Conservation (phyloP, 2,888 invertebrate species). For the Phlogophora meticulosa region DNA sequence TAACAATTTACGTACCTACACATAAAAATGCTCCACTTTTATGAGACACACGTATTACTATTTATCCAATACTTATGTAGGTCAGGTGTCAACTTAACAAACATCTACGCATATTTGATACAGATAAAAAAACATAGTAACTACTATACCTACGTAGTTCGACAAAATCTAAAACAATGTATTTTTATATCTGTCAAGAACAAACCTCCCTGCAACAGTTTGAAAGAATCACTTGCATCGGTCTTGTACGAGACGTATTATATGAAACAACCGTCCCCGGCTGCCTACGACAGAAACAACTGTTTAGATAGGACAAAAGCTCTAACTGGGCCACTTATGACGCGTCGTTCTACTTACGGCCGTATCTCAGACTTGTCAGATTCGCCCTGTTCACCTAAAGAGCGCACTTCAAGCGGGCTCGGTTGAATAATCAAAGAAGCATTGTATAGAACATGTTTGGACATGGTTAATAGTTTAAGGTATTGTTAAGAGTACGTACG, state of each 20-base stretch:
- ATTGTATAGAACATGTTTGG: conserved; percentile 15
- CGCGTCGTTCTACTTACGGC: conserved; percentile 71
- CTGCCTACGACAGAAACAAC: conserved; percentile 74
- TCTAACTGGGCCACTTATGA: conserved; percentile 81
- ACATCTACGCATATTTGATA: no score
- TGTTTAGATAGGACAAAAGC: conserved; percentile 84
- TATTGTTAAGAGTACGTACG: no score
- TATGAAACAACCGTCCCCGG: conserved; percentile 59
- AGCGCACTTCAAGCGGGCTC: conserved; percentile 44
- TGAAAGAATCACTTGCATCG: conserved; percentile 50
- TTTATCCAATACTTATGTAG: no score
- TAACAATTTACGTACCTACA: no score
- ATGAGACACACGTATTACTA: no score
- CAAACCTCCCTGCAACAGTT: conserved; percentile 19
- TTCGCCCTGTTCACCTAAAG: conserved; percentile 47
- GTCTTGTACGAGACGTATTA: conserved; percentile 47
- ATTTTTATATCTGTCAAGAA: conserved; percentile 4
- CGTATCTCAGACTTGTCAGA: conserved; percentile 61
- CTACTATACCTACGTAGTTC: no score
- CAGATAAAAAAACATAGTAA: no score
- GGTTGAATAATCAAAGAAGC: conserved; percentile 48
- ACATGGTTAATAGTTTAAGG: conserved; percentile 7
- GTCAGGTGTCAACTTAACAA: no score
- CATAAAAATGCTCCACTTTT: no score
- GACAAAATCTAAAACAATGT: not conserved